Evolutionary conservation across 2,797 vertebrate genomes (phyloP).

Genomic region (Nannoperca australis): DNA sequence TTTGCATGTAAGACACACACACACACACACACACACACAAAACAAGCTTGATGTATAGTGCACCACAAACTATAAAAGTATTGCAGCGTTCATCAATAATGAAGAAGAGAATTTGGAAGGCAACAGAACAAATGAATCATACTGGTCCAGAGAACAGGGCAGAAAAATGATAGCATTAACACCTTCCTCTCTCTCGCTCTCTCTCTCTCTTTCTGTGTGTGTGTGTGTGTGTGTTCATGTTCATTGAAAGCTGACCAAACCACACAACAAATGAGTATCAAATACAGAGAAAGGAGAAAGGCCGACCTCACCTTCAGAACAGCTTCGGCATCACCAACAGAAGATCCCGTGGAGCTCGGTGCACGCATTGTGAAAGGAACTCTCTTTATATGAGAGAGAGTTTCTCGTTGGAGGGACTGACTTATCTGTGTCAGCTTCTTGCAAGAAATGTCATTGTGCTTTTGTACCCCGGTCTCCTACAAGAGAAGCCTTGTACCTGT

Average conservation of each 20-base stretch:
- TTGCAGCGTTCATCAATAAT: constrained; percentile 74
- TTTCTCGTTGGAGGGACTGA: no score
- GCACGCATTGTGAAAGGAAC: no score
- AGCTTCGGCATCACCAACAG: not conserved
- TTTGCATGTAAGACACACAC: constrained; percentile 67
- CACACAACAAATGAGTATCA: constrained; percentile 22
- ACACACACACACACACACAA: constrained; percentile 33
- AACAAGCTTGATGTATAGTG: constrained; percentile 36
- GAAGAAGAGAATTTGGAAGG: constrained; percentile 67
- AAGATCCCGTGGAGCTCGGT: no score
- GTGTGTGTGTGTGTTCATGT: constrained; percentile 15
- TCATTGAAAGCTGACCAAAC: constrained; percentile 42
- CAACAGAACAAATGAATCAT: constrained; percentile 65
- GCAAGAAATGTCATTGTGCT: no score
- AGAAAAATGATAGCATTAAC: constrained; percentile 56
- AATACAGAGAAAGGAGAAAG: not conserved
- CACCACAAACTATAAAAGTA: constrained; percentile 51
- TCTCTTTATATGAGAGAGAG: no score
- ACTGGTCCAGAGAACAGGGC: constrained; percentile 42
- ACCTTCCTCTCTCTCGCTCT: constrained; percentile 7
- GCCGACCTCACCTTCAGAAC: not conserved
- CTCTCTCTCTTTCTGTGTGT: not conserved
- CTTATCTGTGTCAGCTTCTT: no score
- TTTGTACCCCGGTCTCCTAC: no score
- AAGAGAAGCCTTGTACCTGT: no score